A percentile compares a stretch with the other conserved stretches of the same genome.
Evolutionary conservation across 2,888 invertebrate genomes (phyloP).

Genomic region (Pemphredon lugubris): DNA sequence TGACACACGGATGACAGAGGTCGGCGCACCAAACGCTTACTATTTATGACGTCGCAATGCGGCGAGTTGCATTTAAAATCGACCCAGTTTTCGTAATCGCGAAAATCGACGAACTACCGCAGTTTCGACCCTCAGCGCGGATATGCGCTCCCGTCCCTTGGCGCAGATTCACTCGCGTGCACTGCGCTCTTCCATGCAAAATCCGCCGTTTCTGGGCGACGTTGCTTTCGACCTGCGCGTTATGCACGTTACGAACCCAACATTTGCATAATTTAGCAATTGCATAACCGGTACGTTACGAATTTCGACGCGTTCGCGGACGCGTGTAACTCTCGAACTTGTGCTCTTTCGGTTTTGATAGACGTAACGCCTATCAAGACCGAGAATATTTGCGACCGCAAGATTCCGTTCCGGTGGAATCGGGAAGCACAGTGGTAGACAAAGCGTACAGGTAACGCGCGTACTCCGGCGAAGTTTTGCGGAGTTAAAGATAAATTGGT

Average conservation of each 20-base stretch:
- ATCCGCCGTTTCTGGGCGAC: conserved; percentile 25
- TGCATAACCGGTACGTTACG: conserved; percentile 11
- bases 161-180: conserved; percentile 14
- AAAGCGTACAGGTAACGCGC: no score
- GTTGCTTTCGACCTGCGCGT: conserved; percentile 19
- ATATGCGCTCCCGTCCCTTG: conserved; percentile 34
- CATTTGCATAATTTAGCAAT: conserved; percentile 44
- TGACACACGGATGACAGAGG: conserved; percentile 59
- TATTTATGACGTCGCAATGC: conserved; percentile 77
- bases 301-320: background rate
- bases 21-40: conserved; percentile 48
- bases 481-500: no score
- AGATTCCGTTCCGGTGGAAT: no score
- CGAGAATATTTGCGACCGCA: no score
- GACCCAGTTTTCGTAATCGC: conserved; percentile 63
- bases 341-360: no score
- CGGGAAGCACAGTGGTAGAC: no score
- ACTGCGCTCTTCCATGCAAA: conserved; percentile 1
- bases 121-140: conserved; percentile 23
- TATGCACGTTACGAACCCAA: background rate
- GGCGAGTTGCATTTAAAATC: conserved; percentile 67
- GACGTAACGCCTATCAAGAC: no score
- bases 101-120: conserved; percentile 56
- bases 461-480: no score
- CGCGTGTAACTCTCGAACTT: background rate